Evolutionary conservation across 2,113 vertebrate genomes (phyloP).

Genomic region (Rhea pennata): DNA sequence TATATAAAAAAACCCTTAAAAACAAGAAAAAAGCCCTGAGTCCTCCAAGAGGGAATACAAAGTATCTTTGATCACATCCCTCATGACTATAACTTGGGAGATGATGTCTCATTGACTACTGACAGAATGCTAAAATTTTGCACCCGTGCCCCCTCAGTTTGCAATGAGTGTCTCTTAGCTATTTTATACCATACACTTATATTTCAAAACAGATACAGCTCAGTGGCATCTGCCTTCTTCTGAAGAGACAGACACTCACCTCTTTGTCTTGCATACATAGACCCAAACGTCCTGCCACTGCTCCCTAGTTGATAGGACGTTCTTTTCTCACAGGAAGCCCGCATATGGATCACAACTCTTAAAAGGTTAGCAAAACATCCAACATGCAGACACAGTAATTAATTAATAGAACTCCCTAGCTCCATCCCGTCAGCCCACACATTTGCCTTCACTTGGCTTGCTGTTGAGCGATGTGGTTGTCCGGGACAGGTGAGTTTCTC

Average conservation of each 20-base stretch:
- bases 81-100: neutral
- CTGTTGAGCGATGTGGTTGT: neutral
- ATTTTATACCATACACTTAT: neutral
- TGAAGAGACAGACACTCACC: neutral
- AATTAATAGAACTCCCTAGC: neutral
- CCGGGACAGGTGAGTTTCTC: neutral
- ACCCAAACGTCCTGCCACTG: neutral
- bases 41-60: neutral
- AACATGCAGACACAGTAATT: neutral
- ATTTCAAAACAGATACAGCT: neutral
- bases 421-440: neutral
- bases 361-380: neutral
- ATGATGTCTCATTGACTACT: neutral
- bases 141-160: neutral
- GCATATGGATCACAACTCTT: neutral
- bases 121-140: neutral
- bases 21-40: neutral
- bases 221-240: neutral
- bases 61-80: slow-evolving; percentile 9
- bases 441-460: neutral
- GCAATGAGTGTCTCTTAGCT: neutral
- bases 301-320: neutral
- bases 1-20: neutral
- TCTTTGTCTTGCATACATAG: neutral
- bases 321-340: neutral